phyloP scores from a whole-genome alignment of 1,140 invertebrate species.

The Paramacrobiotus metropolitanus region DNA sequence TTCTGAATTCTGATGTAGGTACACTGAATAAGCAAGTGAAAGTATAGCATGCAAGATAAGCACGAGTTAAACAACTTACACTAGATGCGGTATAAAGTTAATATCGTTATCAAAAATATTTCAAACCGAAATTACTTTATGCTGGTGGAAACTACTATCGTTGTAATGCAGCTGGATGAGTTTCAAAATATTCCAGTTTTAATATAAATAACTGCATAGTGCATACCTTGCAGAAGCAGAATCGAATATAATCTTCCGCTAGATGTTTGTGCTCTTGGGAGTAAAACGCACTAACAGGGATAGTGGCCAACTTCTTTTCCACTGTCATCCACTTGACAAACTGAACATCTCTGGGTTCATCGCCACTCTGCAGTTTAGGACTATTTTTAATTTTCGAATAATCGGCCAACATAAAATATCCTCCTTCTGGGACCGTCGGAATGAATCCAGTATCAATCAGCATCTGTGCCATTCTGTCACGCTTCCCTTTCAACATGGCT shows the following conservation, averaged over 20 bases:
- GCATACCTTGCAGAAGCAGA: constrained; percentile 73
- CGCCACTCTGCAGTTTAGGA: constrained; percentile 16
- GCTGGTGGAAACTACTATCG: too few species aligned
- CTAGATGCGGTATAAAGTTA: not conserved
- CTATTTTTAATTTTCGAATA: constrained; percentile 41
- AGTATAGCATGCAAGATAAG: too few species aligned
- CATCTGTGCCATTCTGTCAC: constrained; percentile 55
- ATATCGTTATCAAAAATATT: not conserved
- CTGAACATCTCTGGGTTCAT: constrained; percentile 48
- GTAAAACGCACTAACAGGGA: constrained; percentile 86
- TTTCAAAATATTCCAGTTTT: too few species aligned
- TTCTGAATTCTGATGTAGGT: too few species aligned
- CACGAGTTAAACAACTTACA: not conserved
- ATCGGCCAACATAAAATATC: constrained; percentile 88
- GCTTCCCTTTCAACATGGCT: constrained; percentile 49
- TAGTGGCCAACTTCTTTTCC: constrained; percentile 70
- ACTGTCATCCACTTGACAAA: constrained; percentile 89
- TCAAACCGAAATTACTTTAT: too few species aligned
- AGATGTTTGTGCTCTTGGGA: constrained; percentile 49
- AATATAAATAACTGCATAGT: too few species aligned
- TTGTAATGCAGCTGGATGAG: too few species aligned
- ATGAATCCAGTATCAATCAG: constrained; percentile 48
- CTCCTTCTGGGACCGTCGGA: constrained; percentile 77
- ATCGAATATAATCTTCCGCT: constrained; percentile 60
- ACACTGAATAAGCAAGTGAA: too few species aligned